Percentiles rank a stretch among this genome's conserved stretches.
Conservation (phyloP, 2,797 vertebrate species). For the Gephyroberyx darwinii region DNA sequence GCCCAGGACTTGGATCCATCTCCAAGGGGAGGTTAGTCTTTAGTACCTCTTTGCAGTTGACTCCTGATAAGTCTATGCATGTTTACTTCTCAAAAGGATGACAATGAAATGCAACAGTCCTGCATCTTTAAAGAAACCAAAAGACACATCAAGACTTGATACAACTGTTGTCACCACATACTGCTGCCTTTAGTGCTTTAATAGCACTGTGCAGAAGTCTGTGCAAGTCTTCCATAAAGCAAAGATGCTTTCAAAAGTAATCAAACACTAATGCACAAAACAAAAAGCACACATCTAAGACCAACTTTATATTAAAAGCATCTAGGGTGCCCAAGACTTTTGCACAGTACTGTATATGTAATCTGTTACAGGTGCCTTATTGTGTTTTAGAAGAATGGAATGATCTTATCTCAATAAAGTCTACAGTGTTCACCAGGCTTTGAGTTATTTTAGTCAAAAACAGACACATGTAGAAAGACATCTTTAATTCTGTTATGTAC, state of each 20-base stretch:
- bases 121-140: no score
- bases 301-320: no score
- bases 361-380: conserved; percentile 17
- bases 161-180: background rate
- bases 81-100: background rate
- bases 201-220: no score
- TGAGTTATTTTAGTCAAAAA: conserved; percentile 19
- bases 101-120: background rate
- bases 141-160: no score
- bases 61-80: background rate
- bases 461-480: conserved; percentile 42
- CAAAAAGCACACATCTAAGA: no score
- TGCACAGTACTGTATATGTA: background rate
- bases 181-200: conserved; percentile 21
- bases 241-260: no score
- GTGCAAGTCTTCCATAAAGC: no score
- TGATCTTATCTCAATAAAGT: conserved; percentile 27
- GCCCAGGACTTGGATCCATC: background rate
- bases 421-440: background rate
- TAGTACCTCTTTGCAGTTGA: background rate
- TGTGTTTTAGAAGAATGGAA: conserved; percentile 10
- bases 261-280: no score
- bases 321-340: no score
- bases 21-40: background rate
- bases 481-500: conserved; percentile 62